phyloP scores from a whole-genome alignment of 2,888 invertebrate genomes.

The Zhengitettix transpicula region DNA sequence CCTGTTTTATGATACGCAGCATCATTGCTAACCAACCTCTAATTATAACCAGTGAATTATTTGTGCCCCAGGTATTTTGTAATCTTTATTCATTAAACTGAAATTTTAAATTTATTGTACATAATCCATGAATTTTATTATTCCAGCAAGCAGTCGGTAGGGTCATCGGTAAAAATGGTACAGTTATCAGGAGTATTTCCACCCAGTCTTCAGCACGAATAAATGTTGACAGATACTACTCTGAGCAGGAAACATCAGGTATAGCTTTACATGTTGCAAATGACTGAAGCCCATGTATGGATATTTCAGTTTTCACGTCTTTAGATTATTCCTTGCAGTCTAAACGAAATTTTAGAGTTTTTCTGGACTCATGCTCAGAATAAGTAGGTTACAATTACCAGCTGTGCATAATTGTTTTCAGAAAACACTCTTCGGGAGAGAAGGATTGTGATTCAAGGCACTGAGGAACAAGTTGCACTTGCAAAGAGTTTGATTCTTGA shows the following conservation, averaged over 20 bases:
- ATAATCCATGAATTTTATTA: background rate
- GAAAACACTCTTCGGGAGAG: conserved; percentile 10
- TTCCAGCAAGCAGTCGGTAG: conserved; percentile 41
- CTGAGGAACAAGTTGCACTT: conserved; percentile 52
- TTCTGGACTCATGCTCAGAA: background rate
- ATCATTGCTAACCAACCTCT: conserved; percentile 49
- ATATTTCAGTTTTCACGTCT: too few relatives aligned
- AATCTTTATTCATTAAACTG: background rate
- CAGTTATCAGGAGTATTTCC: conserved; percentile 51
- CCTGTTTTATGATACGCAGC: conserved; percentile 52
- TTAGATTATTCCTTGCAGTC: background rate
- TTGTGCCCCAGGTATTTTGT: conserved; percentile 34
- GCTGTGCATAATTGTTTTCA: too few relatives aligned
- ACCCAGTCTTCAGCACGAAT: conserved; percentile 56
- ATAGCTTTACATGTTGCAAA: background rate
- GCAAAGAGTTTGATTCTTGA: conserved; percentile 57
- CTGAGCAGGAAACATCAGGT: too few relatives aligned
- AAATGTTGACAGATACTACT: conserved; percentile 29
- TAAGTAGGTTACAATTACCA: too few relatives aligned
- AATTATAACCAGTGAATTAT: conserved; percentile 46
- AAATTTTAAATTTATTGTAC: background rate
- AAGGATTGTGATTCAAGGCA: conserved; percentile 39
- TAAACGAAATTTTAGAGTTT: background rate
- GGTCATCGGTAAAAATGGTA: conserved; percentile 61
- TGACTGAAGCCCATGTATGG: background rate